These are phyloP conservation scores for Aporophyla nigra DNA, from an alignment of 2,888 invertebrate genomes.

Conservation along the genomic window DNA sequence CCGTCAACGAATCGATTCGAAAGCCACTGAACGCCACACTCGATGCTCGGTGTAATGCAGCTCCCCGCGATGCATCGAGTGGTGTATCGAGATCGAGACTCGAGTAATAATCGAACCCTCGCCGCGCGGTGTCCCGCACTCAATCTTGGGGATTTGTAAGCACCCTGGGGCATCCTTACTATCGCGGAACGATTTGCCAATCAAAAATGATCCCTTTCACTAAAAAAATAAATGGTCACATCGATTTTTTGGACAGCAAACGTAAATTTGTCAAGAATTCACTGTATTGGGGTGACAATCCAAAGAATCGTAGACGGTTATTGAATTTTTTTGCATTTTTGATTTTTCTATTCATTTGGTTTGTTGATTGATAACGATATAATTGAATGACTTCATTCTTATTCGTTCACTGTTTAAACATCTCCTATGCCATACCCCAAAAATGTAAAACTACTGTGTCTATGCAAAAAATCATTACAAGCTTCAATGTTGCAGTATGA, in stretches of 20 bases:
- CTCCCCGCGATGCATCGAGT: constrained; percentile 86
- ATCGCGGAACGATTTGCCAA: constrained; percentile 46
- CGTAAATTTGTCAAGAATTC: constrained; percentile 70
- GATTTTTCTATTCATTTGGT: constrained; percentile 83
- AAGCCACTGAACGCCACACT: constrained; percentile 71
- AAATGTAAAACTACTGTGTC: not conserved
- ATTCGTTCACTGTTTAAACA: not conserved
- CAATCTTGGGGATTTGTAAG: constrained; percentile 87
- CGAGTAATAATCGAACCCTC: constrained; percentile 88
- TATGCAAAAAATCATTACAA: not conserved
- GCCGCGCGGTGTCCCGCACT: constrained; percentile 82
- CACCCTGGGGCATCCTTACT: constrained; percentile 67
- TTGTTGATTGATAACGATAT: constrained; percentile 78
- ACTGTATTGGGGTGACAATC: constrained; percentile 86
- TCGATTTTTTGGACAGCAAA: constrained; percentile 28
- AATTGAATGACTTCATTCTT: constrained; percentile 57
- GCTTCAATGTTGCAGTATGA: not conserved
- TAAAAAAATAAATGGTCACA: constrained; percentile 55
- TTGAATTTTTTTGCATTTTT: constrained; percentile 89
- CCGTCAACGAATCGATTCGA: constrained; percentile 78
- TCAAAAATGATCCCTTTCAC: constrained; percentile 72
- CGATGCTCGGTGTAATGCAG: constrained; percentile 80
- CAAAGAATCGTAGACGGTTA: constrained; percentile 86
- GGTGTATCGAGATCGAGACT: constrained; percentile 85
- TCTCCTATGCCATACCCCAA: not conserved